phyloP scores from a whole-genome alignment of 2,113 vertebrate species.

The Mixornis gularis region DNA sequence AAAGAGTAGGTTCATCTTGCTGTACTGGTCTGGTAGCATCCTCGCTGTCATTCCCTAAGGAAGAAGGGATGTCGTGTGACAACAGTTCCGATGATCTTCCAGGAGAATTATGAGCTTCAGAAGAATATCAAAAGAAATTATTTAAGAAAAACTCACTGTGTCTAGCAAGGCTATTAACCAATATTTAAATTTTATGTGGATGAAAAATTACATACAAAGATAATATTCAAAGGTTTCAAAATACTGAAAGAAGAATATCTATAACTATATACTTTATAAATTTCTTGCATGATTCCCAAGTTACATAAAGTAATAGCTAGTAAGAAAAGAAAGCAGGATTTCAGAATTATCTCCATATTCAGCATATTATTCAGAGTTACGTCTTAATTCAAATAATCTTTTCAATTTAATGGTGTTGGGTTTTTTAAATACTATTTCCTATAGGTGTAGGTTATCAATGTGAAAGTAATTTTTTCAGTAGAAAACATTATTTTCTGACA shows the following conservation, averaged over 20 bases:
- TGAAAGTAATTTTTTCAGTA: background rate
- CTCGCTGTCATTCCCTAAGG: conserved; percentile 1
- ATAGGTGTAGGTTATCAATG: background rate
- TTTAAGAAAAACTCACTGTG: background rate
- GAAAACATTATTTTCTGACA: background rate
- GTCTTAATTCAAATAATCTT: background rate
- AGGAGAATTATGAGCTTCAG: background rate
- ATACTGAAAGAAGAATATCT: background rate
- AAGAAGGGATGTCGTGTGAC: background rate
- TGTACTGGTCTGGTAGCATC: background rate
- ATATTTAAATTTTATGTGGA: background rate
- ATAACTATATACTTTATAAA: background rate
- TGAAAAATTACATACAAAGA: background rate
- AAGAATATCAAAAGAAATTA: background rate
- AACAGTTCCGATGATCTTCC: background rate
- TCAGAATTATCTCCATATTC: background rate
- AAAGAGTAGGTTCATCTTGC: conserved; percentile 10
- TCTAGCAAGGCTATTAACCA: background rate
- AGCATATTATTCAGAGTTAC: background rate
- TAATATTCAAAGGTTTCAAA: background rate
- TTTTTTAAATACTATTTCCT: background rate
- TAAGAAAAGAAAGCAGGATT: background rate
- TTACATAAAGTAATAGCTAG: background rate
- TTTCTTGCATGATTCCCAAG: background rate
- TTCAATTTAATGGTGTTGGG: background rate